Conservation (phyloP, 2,113 vertebrate genomes). For the Gila orcuttii region DNA sequence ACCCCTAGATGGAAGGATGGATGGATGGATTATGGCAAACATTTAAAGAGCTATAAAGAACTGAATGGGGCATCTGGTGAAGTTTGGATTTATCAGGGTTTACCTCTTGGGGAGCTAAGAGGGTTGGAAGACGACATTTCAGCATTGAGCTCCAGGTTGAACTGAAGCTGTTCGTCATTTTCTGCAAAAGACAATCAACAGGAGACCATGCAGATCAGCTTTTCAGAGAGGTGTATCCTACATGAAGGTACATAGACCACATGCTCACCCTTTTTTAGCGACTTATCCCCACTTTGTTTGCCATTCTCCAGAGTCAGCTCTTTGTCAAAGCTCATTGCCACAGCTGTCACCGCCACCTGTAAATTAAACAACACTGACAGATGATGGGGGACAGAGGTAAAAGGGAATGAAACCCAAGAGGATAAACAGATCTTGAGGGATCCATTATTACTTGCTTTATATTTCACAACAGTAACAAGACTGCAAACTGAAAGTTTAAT, state of each 20-base stretch:
- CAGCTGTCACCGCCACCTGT: constrained; percentile 94
- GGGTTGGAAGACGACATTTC: constrained; percentile 81
- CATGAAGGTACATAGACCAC: background rate
- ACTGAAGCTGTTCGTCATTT: constrained; percentile 94
- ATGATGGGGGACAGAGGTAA: background rate
- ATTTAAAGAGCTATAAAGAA: background rate
- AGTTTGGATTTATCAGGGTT: constrained; percentile 3
- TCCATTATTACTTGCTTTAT: background rate
- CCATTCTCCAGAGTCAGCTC: constrained; percentile 83
- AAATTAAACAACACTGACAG: constrained; percentile 47
- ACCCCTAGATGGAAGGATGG: background rate
- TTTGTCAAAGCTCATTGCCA: constrained; percentile 96
- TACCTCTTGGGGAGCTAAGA: constrained; percentile 82
- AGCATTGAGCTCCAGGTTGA: constrained; percentile 88
- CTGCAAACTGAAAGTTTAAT: background rate
- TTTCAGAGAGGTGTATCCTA: background rate
- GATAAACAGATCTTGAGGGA: background rate
- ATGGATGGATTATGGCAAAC: background rate
- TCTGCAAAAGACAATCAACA: constrained; percentile 67
- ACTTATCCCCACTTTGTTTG: constrained; percentile 78
- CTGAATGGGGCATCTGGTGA: background rate
- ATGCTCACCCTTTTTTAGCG: constrained; percentile 83
- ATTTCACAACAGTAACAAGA: background rate
- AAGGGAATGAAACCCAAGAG: background rate
- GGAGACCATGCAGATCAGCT: constrained; percentile 36